phyloP scores from a whole-genome alignment of 2,797 vertebrate genomes.

The Pseudocheirus occidentalis region DNA sequence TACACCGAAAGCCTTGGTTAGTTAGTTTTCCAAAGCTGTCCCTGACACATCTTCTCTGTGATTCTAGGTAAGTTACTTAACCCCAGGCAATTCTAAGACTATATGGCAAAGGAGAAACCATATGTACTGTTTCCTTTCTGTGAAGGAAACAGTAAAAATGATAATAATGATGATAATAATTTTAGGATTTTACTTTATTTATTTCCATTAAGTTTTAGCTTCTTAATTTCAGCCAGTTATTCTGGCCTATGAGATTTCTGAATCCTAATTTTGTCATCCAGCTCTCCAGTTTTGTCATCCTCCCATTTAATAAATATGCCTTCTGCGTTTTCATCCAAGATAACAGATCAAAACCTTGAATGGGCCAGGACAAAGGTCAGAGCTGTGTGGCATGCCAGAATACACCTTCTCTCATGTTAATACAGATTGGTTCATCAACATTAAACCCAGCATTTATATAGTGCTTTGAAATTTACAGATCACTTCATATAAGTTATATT shows the following conservation, averaged over 20 bases:
- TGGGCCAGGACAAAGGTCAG: not conserved
- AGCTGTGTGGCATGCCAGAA: not conserved
- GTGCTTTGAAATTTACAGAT: not conserved
- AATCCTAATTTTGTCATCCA: not conserved
- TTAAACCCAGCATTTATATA: not conserved
- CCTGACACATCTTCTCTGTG: not conserved
- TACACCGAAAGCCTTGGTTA: not conserved
- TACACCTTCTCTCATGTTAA: not conserved
- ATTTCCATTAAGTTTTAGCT: not conserved
- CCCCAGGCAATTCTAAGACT: not conserved
- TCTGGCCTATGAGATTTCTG: not conserved
- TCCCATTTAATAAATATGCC: not conserved
- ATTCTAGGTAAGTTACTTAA: not conserved
- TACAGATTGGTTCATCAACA: not conserved
- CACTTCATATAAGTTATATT: not conserved
- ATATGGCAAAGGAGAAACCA: not conserved
- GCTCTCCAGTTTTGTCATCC: not conserved
- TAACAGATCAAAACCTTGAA: not conserved
- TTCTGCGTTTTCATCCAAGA: not conserved
- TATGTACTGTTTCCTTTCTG: not conserved
- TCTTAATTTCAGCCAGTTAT: not conserved
- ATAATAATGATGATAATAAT: not conserved
- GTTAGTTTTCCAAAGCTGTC: not conserved
- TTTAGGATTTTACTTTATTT: not conserved
- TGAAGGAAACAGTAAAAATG: not conserved